Evolutionary conservation across 2,888 invertebrate species (phyloP), one percentile per base, ranked within the genome.

Genomic region (Polydesmus complanatus): DNA sequence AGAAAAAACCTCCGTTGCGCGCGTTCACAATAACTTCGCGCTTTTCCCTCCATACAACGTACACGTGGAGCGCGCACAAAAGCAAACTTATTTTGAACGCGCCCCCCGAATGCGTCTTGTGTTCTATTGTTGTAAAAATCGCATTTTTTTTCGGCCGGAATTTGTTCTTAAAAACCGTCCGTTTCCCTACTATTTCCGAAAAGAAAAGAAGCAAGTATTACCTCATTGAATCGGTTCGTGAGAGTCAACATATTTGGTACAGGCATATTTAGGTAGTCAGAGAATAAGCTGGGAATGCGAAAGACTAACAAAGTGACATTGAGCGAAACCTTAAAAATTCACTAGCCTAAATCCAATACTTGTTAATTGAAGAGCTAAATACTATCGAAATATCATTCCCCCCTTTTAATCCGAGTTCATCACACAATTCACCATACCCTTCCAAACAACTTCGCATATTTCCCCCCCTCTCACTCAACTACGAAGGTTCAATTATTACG

Each of bases 401-500:
- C 54, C 3, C 37, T 14, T 8, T 14, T 37, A 5, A 37, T 37
- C 37, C 25, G n/a, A 54, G 25, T n/a, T n/a, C 14, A 25, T 22
- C 18, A 26, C 54, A 25, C 54, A 25, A 18, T 54, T 22, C 21
- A 11, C 18, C 52, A 52, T 21, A 18, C 8, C 21, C 23, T 18
- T 22, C 14, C n/a, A 54, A 21, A n/a, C 51, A n/a, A 51, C 51
- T 19, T 21, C n/a, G n/a, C 19, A 51, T 51, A 51, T 14, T 19
- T 51, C 21, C 21, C 51, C n/a, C 21, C 5, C 51, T 56, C 56
- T 37, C 56, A 27, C 56, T 23, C 51, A 3, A 19, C 56, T 47
- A 56, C 48, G 56, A 37, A 56, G 23, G 56, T 23, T 56, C 55
- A 27, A 37, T 56, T 56, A 69, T 67, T 67, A 70, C 69, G 71